Conservation (phyloP, 2,113 vertebrate species). For the Ivindomyrus marchei region DNA sequence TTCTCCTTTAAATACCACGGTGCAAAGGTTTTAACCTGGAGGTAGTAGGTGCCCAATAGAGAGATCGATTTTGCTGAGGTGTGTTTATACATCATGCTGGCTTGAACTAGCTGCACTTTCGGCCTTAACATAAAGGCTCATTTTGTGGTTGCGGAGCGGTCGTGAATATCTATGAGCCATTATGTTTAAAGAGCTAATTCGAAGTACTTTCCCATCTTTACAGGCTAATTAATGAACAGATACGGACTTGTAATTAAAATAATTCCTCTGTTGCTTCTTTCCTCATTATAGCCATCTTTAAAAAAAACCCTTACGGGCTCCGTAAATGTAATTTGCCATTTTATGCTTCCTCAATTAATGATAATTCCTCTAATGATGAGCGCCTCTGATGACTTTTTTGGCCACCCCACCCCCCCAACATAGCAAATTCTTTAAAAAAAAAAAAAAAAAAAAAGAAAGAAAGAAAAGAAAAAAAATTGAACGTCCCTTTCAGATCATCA, state of each 20-base stretch:
- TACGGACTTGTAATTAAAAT: slow-evolving; percentile 48
- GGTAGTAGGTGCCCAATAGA: background rate
- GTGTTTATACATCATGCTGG: background rate
- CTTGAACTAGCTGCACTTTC: background rate
- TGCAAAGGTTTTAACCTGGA: slow-evolving; percentile 6
- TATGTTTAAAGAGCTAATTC: slow-evolving; percentile 40
- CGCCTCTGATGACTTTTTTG: slow-evolving; percentile 30
- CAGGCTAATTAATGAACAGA: slow-evolving; percentile 47
- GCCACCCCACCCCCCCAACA: slow-evolving; percentile 11
- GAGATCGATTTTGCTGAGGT: background rate
- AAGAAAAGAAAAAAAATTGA: background rate
- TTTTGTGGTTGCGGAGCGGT: background rate
- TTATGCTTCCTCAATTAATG: slow-evolving; percentile 38
- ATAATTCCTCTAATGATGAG: slow-evolving; percentile 32
- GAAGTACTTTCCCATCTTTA: slow-evolving; percentile 40
- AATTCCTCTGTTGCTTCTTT: slow-evolving; percentile 41
- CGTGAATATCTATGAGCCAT: background rate
- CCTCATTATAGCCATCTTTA: slow-evolving; percentile 32
- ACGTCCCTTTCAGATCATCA: slow-evolving; percentile 29
- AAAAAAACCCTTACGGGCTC: slow-evolving; percentile 30
- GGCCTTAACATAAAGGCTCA: slow-evolving; percentile 14
- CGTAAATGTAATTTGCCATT: slow-evolving; percentile 40
- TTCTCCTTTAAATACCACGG: background rate
- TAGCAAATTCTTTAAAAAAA: slow-evolving; percentile 20
- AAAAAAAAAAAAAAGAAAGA: slow-evolving; percentile 13